Percentiles rank a stretch among this genome's conserved stretches.
phyloP scores from a whole-genome alignment of 2,797 vertebrate species.

The Clangula hyemalis region DNA sequence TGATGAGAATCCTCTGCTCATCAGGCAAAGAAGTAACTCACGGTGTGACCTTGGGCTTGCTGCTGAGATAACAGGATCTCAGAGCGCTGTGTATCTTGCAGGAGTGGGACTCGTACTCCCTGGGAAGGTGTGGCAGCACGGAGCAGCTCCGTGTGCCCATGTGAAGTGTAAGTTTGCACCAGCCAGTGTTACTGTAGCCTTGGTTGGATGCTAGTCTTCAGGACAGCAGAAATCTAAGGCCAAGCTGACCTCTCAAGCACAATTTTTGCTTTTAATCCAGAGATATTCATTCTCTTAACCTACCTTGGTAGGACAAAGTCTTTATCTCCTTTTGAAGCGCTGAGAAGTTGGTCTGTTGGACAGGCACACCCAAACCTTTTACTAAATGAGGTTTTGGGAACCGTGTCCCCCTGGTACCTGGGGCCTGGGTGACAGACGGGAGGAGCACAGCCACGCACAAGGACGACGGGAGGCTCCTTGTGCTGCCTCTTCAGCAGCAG shows the following conservation, averaged over 20 bases:
- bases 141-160: fast-evolving
- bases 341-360: neutral
- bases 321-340: neutral
- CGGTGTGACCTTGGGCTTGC: neutral
- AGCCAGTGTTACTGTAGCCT: neutral
- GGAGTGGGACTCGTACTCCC: neutral
- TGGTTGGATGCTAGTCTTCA: neutral
- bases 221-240: neutral
- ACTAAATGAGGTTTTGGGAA: neutral
- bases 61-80: neutral
- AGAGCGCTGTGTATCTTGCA: neutral
- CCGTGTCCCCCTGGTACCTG: neutral
- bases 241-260: neutral
- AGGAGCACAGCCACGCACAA: neutral
- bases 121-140: fast-evolving
- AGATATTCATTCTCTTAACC: neutral
- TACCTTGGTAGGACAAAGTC: neutral
- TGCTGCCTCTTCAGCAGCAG: neutral
- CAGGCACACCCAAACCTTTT: neutral
- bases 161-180: neutral
- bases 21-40: neutral
- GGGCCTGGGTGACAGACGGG: neutral
- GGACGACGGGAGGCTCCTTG: neutral
- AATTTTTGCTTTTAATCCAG: neutral
- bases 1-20: neutral